phyloP scores from a whole-genome alignment of 2,888 invertebrate genomes.

The Drosophila antonietae region DNA sequence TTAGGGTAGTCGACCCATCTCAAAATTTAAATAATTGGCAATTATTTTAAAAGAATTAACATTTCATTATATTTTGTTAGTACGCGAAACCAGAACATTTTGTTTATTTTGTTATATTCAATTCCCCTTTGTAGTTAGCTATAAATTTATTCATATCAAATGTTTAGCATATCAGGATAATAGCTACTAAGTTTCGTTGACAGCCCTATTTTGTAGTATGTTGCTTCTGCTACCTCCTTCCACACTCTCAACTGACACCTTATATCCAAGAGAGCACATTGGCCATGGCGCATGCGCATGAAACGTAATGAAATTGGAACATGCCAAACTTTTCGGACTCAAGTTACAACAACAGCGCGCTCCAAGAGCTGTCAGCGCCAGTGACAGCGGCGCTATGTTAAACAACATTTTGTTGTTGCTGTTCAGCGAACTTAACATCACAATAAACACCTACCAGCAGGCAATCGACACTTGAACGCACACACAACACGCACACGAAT shows the following conservation, averaged over 20 bases:
- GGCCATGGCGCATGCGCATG: slow-evolving; percentile 25
- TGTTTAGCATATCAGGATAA: neutral
- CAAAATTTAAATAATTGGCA: neutral
- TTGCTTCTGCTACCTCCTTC: slow-evolving; percentile 2
- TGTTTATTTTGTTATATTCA: neutral
- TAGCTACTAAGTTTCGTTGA: neutral
- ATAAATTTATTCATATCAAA: too few relatives aligned
- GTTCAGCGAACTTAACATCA: slow-evolving; percentile 62
- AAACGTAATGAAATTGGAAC: slow-evolving; percentile 46
- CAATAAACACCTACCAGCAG: slow-evolving; percentile 64
- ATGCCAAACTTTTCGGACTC: slow-evolving; percentile 49
- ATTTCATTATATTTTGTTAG: too few relatives aligned
- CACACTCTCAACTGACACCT: neutral
- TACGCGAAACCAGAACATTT: neutral
- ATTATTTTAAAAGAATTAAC: neutral
- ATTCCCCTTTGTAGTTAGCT: neutral
- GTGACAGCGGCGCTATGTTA: slow-evolving; percentile 51
- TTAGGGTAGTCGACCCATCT: slow-evolving; percentile 38
- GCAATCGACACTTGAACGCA: slow-evolving; percentile 64
- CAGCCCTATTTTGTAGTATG: slow-evolving; percentile 29
- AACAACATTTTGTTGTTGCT: slow-evolving; percentile 66
- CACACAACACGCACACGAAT: slow-evolving; percentile 7
- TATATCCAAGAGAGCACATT: neutral
- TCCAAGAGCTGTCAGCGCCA: slow-evolving; percentile 33
- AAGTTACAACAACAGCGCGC: slow-evolving; percentile 32